Conservation (phyloP, 1,140 invertebrate species). For the Macrobrachium nipponense region DNA sequence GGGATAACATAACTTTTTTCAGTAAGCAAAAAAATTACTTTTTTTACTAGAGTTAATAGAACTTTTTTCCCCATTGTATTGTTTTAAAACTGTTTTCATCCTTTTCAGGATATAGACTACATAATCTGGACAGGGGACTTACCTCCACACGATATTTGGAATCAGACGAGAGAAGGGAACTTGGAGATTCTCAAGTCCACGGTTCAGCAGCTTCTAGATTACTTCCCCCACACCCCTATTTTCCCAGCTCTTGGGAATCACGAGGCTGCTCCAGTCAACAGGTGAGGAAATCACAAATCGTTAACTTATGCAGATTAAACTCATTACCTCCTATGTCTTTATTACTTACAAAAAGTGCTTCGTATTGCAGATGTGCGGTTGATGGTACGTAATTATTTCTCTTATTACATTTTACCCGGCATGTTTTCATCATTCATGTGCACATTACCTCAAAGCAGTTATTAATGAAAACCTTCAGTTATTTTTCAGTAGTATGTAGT, state of each 20-base stretch:
- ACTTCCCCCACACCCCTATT: constrained; percentile 91
- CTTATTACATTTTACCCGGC: too few relatives aligned
- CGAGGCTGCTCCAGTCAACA: constrained; percentile 95
- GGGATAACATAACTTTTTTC: too few relatives aligned
- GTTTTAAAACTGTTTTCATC: neutral
- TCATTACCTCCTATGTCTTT: neutral
- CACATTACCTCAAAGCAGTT: too few relatives aligned
- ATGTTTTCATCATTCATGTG: too few relatives aligned
- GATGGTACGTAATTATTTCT: neutral
- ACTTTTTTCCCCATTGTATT: too few relatives aligned
- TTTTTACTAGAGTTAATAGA: too few relatives aligned
- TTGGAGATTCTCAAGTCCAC: constrained; percentile 86
- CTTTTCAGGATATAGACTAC: constrained; percentile 89
- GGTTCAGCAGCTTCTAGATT: constrained; percentile 84
- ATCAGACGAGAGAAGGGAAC: constrained; percentile 92
- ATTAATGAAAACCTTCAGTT: too few relatives aligned
- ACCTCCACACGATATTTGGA: constrained; percentile 97
- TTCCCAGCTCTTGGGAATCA: constrained; percentile 97
- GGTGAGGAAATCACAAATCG: neutral
- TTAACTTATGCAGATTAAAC: neutral
- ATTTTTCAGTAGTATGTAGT: too few relatives aligned
- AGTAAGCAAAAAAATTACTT: too few relatives aligned
- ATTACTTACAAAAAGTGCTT: constrained; percentile 72
- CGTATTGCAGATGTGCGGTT: too few relatives aligned
- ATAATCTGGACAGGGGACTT: constrained; percentile 99